Evolutionary conservation across 2,888 invertebrate species (phyloP), one percentile per base, ranked within the genome.

Genomic region (Plagodis pulveraria): DNA sequence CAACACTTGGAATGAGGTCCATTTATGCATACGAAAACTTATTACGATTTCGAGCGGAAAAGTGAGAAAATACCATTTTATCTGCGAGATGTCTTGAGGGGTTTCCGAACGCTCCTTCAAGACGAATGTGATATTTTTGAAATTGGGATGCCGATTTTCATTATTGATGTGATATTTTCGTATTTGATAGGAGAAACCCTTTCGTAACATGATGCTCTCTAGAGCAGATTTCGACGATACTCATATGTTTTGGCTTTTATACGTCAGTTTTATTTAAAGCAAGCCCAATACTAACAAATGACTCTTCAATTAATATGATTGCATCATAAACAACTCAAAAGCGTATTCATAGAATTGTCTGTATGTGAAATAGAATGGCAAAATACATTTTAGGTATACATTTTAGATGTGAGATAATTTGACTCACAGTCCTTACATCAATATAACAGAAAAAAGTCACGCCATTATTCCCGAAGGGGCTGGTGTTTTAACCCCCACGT

Each of bases 1-100:
- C 82, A 79, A 81, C 83, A 81, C 73, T 72, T 73, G 76, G 81
- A 83, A 87, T 82, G 84, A 85, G 82, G 83, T 80, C 83, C 84
- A 86, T 89, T 89, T 86, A 87, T 88, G 84, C 86, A 86, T 86
- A 84, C 86, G 84, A 82, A 87, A 88, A 87, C 85, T 87, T 86
- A 86, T 84, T 84, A 84, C 79, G 76, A 80, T 77, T 78, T 77
- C 73, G 73, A 75, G 72, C 65, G 62, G 72, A 76, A 75, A 76
- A 77, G 73, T 74, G 74, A 71, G 75, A 74, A 76, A 71, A 78
- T 77, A 71, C 71, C 73, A 71, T 74, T 74, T 80, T 77, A 74
- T 71, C 61, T 69, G 50, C 47, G 65, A 62, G 63, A 69, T 61
- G 67, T 67, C 69, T 69, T 63, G 52, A 58, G 67, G 65, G 52